Percentiles rank a stretch among this genome's conserved stretches.
phyloP scores from a whole-genome alignment of 1,140 invertebrate species.

The Drosophila kurseongensis region DNA sequence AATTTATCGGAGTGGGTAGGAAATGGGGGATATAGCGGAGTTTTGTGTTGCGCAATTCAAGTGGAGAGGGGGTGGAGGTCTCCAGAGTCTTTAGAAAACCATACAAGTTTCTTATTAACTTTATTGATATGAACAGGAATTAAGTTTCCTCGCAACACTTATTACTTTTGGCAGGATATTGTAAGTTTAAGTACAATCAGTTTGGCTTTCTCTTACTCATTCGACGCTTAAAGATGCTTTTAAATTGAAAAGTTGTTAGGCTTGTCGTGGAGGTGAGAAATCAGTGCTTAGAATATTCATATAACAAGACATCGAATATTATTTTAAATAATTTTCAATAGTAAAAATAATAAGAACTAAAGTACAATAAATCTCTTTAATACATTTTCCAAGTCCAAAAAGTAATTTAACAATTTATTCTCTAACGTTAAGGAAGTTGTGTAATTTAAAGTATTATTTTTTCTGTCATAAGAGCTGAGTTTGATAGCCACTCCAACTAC shows the following conservation, averaged over 20 bases:
- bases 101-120: slow-evolving; percentile 45
- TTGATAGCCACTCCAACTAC: not conserved
- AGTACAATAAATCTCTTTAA: too few species aligned
- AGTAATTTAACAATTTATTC: too few species aligned
- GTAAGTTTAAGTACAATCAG: not conserved
- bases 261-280: not conserved
- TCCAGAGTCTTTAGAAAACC: slow-evolving; percentile 30
- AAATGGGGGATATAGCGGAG: not conserved
- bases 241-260: not conserved
- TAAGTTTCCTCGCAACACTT: slow-evolving; percentile 6
- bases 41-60: slow-evolving; percentile 10
- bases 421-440: too few species aligned
- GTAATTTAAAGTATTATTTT: not conserved
- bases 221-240: not conserved
- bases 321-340: too few species aligned
- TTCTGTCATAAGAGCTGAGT: not conserved
- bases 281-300: too few species aligned
- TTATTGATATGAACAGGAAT: slow-evolving; percentile 11
- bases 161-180: slow-evolving; percentile 2
- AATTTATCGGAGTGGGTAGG: not conserved
- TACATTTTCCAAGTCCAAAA: too few species aligned
- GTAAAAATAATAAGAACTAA: too few species aligned
- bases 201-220: not conserved
- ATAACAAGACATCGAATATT: too few species aligned
- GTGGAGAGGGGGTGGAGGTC: not conserved